phyloP scores from a whole-genome alignment of 2,113 vertebrate species.

The Heliornis fulica region DNA sequence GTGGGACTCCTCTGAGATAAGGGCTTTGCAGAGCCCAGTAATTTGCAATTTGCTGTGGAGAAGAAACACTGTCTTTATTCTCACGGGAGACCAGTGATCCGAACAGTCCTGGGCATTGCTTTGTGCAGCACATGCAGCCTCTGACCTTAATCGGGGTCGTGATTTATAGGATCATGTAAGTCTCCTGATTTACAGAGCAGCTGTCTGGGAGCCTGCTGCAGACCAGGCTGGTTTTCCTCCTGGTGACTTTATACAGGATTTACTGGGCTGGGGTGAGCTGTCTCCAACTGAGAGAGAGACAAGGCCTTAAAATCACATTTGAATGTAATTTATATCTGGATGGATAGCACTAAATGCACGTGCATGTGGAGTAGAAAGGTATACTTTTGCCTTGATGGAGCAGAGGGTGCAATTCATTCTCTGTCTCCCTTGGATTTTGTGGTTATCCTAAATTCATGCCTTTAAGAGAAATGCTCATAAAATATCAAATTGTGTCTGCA shows the following conservation, averaged over 20 bases:
- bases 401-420: neutral
- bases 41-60: neutral
- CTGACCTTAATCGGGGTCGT: neutral
- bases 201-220: neutral
- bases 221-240: neutral
- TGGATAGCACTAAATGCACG: neutral
- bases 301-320: neutral
- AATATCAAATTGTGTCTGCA: neutral
- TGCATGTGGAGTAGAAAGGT: neutral
- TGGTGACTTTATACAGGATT: neutral
- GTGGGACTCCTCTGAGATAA: neutral
- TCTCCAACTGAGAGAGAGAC: neutral
- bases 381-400: neutral
- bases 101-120: neutral
- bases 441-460: neutral
- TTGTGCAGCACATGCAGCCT: neutral
- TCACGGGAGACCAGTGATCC: rapidly evolving
- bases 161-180: neutral
- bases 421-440: neutral
- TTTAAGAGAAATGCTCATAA: neutral
- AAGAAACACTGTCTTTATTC: neutral
- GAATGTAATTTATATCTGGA: neutral
- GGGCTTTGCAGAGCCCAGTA: neutral
- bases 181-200: neutral
- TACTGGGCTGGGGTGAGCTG: neutral